These are phyloP conservation scores for Anguilla marmorata DNA, from an alignment of 2,797 vertebrate species.

Conservation along the genomic window DNA sequence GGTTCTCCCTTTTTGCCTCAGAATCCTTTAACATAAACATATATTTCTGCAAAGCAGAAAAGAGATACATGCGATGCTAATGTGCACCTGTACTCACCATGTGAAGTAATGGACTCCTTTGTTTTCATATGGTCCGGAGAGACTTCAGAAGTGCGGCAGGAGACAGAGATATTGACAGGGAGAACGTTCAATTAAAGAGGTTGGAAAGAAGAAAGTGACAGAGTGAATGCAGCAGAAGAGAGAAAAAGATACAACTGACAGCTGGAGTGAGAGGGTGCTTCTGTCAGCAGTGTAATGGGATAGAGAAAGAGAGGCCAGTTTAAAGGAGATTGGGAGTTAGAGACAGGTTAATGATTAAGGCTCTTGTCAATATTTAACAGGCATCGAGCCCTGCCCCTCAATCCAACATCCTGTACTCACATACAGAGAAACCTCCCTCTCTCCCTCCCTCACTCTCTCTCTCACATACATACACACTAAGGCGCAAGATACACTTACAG, in stretches of 20 bases:
- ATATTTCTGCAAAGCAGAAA: conserved; percentile 26
- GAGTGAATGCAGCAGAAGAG: not conserved
- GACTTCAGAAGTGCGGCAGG: conserved; percentile 41
- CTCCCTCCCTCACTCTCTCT: not conserved
- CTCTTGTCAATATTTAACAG: conserved; percentile 79
- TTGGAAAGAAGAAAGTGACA: not conserved
- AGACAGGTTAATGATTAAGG: conserved; percentile 77
- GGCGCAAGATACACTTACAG: conserved; percentile 31
- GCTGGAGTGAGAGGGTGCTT: conserved; percentile 38
- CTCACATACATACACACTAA: not conserved
- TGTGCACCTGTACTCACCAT: conserved; percentile 24
- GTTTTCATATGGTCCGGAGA: conserved; percentile 25
- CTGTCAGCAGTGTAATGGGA: conserved; percentile 62
- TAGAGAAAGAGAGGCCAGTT: conserved; percentile 63
- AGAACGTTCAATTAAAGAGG: not conserved
- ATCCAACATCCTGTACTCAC: conserved; percentile 76
- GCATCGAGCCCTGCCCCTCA: conserved; percentile 70
- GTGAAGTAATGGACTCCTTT: not conserved
- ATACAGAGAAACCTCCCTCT: conserved; percentile 22
- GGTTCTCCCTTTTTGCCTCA: not conserved
- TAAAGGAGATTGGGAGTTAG: conserved; percentile 69
- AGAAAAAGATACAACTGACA: not conserved
- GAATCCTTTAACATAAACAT: conserved; percentile 27
- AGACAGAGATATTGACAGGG: conserved; percentile 3
- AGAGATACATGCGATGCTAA: not conserved